Evolutionary conservation across 2,888 invertebrate species (phyloP).

Genomic region (Hypena proboscidalis): DNA sequence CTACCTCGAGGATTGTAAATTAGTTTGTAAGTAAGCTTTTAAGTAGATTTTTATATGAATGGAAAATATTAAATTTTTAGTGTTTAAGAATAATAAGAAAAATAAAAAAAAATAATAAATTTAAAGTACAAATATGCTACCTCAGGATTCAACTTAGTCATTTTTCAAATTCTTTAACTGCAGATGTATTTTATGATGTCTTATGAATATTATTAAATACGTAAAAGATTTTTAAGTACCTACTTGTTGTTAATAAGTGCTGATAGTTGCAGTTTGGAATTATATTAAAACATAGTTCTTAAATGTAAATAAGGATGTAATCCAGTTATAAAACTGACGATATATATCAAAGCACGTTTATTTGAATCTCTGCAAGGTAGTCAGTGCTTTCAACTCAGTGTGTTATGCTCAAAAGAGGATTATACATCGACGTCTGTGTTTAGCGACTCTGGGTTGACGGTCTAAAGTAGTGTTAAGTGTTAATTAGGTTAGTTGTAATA

Average conservation of each 20-base stretch:
- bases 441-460: conserved; percentile 62
- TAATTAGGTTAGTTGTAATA: conserved; percentile 78
- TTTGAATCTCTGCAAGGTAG: conserved; percentile 84
- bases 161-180: conserved; percentile 53
- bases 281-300: conserved; percentile 30
- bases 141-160: conserved; percentile 82
- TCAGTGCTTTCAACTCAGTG: conserved; percentile 69
- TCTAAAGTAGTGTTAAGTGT: conserved; percentile 72
- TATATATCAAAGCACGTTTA: conserved; percentile 47
- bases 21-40: conserved; percentile 77
- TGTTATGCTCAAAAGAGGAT: conserved; percentile 59
- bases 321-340: conserved; percentile 32
- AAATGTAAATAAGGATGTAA: conserved; percentile 36
- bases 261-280: conserved; percentile 36
- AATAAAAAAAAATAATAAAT: conserved; percentile 67
- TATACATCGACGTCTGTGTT: conserved; percentile 52
- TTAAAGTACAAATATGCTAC: conserved; percentile 84
- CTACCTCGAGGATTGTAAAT: conserved; percentile 83
- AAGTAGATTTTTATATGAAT: conserved; percentile 84
- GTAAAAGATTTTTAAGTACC: conserved; percentile 33
- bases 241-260: conserved; percentile 32
- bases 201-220: conserved; percentile 48
- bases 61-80: conserved; percentile 72
- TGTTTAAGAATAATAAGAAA: conserved; percentile 66
- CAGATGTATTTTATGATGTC: conserved; percentile 53